Evolutionary conservation across 1,140 invertebrate genomes (phyloP).

Genomic region (Brachionus rubens): DNA sequence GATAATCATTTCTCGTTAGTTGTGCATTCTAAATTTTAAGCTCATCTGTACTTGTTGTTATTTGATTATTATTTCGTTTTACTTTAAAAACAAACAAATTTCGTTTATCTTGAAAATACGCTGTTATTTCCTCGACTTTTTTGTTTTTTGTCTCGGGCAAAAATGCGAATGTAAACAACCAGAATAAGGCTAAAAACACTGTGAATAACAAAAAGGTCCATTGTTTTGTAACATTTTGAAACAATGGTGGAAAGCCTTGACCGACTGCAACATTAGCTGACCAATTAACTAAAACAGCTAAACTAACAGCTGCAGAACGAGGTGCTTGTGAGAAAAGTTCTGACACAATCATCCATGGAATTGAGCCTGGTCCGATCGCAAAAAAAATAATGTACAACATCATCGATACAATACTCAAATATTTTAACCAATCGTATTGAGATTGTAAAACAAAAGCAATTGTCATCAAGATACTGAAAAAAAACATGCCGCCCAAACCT

Average conservation of each 20-base stretch:
- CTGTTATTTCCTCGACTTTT: slow-evolving; percentile 87
- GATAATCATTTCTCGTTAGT: too few relatives aligned
- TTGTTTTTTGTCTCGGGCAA: slow-evolving; percentile 98
- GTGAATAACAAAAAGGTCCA: slow-evolving; percentile 97
- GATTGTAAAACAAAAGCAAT: slow-evolving; percentile 42
- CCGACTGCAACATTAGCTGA: slow-evolving; percentile 48
- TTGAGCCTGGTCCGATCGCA: slow-evolving; percentile 54
- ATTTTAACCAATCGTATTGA: slow-evolving; percentile 41
- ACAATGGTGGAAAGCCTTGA: slow-evolving; percentile 49
- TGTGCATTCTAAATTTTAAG: slow-evolving; percentile 6
- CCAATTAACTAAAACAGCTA: slow-evolving; percentile 50
- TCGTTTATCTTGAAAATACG: slow-evolving; percentile 23
- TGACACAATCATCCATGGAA: slow-evolving; percentile 49
- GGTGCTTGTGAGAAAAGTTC: slow-evolving; percentile 50
- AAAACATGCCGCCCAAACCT: slow-evolving; percentile 45
- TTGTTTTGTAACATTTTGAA: slow-evolving; percentile 71
- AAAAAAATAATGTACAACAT: slow-evolving; percentile 57
- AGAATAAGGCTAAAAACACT: slow-evolving; percentile 88
- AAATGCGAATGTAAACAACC: slow-evolving; percentile 94
- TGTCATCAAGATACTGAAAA: slow-evolving; percentile 28
- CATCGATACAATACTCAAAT: slow-evolving; percentile 45
- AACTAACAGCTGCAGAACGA: slow-evolving; percentile 48
- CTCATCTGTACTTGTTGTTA: background rate
- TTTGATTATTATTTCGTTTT: background rate
- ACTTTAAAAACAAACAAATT: slow-evolving; percentile 38